phyloP scores from a whole-genome alignment of 1,140 invertebrate genomes.

The Ladona fulva region DNA sequence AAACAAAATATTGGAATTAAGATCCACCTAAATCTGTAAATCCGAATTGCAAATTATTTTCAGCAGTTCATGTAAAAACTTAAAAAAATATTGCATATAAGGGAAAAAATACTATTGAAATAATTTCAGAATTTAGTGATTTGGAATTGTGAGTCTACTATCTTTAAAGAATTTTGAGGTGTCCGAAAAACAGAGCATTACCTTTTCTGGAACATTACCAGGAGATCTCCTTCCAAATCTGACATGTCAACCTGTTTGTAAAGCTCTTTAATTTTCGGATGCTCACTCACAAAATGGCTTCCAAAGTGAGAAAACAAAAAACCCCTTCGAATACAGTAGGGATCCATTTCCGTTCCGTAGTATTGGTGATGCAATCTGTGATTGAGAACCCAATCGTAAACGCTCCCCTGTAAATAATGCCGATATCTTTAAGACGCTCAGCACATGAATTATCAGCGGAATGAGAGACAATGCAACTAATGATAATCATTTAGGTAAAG shows the following conservation, averaged over 20 bases:
- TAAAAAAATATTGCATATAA: neutral
- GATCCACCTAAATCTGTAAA: slow-evolving; percentile 56
- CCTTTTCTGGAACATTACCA: slow-evolving; percentile 78
- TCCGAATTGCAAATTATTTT: neutral
- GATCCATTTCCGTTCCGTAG: slow-evolving; percentile 81
- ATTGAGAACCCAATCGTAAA: slow-evolving; percentile 67
- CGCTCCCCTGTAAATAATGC: slow-evolving; percentile 49
- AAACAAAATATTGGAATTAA: slow-evolving; percentile 54
- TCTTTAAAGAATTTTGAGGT: neutral
- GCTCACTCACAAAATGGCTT: slow-evolving; percentile 47
- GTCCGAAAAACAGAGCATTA: slow-evolving; percentile 30
- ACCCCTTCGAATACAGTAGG: slow-evolving; percentile 76
- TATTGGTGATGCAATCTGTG: slow-evolving; percentile 87
- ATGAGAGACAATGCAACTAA: no score
- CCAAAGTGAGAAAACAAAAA: slow-evolving; percentile 80
- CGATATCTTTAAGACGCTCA: neutral
- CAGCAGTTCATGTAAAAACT: neutral
- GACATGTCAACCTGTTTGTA: slow-evolving; percentile 69
- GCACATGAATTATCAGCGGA: no score
- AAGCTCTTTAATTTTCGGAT: slow-evolving; percentile 58
- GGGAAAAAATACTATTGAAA: no score
- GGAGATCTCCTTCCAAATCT: slow-evolving; percentile 72
- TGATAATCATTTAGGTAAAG: no score
- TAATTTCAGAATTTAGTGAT: no score
- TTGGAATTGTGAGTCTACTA: neutral